Base-by-base conservation (phyloP, 2,113 vertebrate species). In the Aegotheles bennettii region DNA sequence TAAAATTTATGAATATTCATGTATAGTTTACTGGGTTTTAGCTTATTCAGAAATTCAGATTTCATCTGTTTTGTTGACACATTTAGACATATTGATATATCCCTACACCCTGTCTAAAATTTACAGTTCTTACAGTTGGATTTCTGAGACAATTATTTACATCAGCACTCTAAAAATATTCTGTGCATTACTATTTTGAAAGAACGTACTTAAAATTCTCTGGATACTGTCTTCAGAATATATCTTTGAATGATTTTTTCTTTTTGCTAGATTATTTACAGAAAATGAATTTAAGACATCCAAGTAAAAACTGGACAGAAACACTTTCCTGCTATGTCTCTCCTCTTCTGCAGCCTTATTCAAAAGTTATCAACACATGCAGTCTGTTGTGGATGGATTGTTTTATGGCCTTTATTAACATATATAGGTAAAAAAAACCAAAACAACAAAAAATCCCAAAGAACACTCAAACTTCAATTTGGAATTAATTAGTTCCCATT, bases 1-100 rank as follows among this genome's bases (percentile, higher is more conserved):
- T 88, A 8, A 36, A 43, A 68, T 60, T 67, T 70, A 71, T 91
- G 80, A 93, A 94, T 95, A 94, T 89, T 87, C 69, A 87, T 64
- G 15, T 51, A n/a, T 53, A 1, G 42, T 81, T 82, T 84, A 36
- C 20, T 67, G 11, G 1, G 16, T 90, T 92, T 50, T 48, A 56
- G 13, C 5, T 81, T 79, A 68, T 87, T 89, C 25, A 67, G 11
- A 80, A 86, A 84, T 68, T 84, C n/a, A 82, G 12, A 78, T 75
- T 84, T 82, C 14, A 38, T 84, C 21, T 71, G 9, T 16, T 89
- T 81, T 82, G 47, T 78, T 94, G n/a, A 67, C 33, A 59, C 5
- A 31, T 71, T 87, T 78, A 51, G 20, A 48, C 12, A 19, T 51
- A 50, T 24, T 33, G 26, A 31, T 88, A 31, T 84, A 69, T 31